These are phyloP conservation scores for Emydoidea blandingii DNA, from an alignment of 2,797 vertebrate species.

Conservation along the genomic window DNA sequence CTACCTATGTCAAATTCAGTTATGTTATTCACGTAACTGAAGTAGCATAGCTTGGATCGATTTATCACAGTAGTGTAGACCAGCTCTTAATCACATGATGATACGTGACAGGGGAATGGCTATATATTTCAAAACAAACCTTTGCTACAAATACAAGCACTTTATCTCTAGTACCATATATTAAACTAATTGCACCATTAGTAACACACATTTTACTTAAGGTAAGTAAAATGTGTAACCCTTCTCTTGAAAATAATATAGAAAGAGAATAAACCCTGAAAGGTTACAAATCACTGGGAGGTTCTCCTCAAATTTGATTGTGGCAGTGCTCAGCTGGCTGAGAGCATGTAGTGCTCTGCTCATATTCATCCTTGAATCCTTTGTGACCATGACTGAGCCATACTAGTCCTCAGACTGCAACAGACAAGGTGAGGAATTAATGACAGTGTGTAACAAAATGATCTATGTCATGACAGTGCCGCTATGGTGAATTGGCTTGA, in stretches of 20 bases:
- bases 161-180: neutral
- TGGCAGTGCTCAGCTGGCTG: neutral
- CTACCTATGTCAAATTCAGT: no score
- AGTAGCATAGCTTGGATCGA: neutral
- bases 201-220: neutral
- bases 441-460: constrained; percentile 37
- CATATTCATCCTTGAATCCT: neutral
- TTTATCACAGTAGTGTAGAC: neutral
- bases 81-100: neutral
- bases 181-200: neutral
- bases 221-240: neutral
- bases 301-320: neutral
- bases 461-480: constrained; percentile 30
- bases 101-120: neutral
- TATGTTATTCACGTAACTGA: no score
- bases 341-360: neutral
- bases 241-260: neutral
- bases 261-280: neutral
- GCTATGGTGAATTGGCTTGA: constrained; percentile 63
- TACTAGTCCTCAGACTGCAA: neutral
- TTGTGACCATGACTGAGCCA: neutral
- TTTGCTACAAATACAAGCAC: neutral
- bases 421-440: constrained; percentile 23
- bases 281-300: neutral
- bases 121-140: neutral